Evolutionary conservation across 2,888 invertebrate genomes (phyloP).

Genomic region (Parthenolecanium corni): DNA sequence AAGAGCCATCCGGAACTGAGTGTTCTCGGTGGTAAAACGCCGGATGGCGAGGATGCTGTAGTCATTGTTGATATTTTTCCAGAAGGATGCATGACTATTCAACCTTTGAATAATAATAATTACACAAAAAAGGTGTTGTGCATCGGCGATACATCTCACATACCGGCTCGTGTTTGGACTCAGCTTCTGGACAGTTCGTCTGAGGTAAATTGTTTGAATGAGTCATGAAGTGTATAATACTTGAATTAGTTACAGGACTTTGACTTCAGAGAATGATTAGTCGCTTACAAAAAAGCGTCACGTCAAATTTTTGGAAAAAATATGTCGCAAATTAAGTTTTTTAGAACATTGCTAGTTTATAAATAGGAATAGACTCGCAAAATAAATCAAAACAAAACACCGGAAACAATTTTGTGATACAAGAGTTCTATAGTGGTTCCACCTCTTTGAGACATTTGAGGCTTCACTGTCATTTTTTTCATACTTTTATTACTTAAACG

Average conservation of each 20-base stretch:
- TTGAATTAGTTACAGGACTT: no score
- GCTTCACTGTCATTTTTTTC: not conserved
- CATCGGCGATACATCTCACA: constrained; percentile 48
- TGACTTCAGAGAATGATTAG: not conserved
- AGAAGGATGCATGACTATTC: constrained; percentile 45
- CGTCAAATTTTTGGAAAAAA: not conserved
- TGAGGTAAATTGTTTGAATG: constrained; percentile 38
- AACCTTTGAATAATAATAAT: constrained; percentile 43
- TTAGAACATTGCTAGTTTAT: no score
- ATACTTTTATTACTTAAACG: not conserved
- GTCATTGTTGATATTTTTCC: constrained; percentile 56
- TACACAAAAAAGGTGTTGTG: constrained; percentile 51
- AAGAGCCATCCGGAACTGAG: constrained; percentile 42
- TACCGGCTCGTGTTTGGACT: constrained; percentile 42
- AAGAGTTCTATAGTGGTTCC: no score
- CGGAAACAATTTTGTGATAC: no score
- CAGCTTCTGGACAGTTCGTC: constrained; percentile 37
- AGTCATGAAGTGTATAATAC: not conserved
- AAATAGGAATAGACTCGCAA: no score
- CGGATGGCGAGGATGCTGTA: constrained; percentile 41
- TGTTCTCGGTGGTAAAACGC: constrained; percentile 45
- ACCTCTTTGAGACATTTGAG: no score
- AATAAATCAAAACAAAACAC: no score
- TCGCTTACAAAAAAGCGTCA: not conserved
- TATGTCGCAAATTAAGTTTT: no score